Percentiles rank a stretch among this genome's conserved stretches.
Conservation (phyloP, 2,888 invertebrate species). For the Hesperia comma region DNA sequence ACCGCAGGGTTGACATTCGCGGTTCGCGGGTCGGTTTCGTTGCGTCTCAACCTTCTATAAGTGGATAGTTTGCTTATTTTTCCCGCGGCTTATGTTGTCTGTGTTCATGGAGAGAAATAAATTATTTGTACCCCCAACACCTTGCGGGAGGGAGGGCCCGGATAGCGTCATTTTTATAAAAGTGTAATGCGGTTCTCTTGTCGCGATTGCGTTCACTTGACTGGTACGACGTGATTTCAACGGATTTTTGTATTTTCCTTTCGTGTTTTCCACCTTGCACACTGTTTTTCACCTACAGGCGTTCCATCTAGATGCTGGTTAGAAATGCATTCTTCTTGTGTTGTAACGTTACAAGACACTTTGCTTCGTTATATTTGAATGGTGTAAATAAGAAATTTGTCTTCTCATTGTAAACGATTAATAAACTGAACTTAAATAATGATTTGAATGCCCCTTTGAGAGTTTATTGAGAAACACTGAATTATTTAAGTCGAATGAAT, state of each 20-base stretch:
- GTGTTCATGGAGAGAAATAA: constrained; percentile 73
- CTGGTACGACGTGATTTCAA: constrained; percentile 39
- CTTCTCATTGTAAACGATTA: no score
- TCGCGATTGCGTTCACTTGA: constrained; percentile 68
- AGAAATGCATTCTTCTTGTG: neutral
- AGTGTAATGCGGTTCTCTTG: constrained; percentile 78
- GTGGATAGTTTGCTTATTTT: constrained; percentile 82
- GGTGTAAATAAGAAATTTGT: neutral
- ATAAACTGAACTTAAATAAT: no score
- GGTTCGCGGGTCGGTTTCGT: constrained; percentile 58
- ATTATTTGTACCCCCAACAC: constrained; percentile 80
- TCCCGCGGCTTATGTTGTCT: constrained; percentile 78
- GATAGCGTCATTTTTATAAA: constrained; percentile 83
- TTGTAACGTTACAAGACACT: neutral
- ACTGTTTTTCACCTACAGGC: neutral
- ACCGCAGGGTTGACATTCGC: constrained; percentile 62
- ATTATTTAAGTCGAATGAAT: no score
- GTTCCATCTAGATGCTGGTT: constrained; percentile 3
- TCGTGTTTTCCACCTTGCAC: constrained; percentile 9
- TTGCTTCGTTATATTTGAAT: neutral
- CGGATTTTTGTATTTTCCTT: constrained; percentile 13
- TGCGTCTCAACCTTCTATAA: constrained; percentile 55
- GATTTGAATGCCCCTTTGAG: no score
- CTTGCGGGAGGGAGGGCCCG: constrained; percentile 65
- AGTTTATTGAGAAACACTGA: no score